Evolutionary conservation across 2,888 invertebrate species (phyloP), one percentile per base, ranked within the genome.

Genomic region (Alitta virens): DNA sequence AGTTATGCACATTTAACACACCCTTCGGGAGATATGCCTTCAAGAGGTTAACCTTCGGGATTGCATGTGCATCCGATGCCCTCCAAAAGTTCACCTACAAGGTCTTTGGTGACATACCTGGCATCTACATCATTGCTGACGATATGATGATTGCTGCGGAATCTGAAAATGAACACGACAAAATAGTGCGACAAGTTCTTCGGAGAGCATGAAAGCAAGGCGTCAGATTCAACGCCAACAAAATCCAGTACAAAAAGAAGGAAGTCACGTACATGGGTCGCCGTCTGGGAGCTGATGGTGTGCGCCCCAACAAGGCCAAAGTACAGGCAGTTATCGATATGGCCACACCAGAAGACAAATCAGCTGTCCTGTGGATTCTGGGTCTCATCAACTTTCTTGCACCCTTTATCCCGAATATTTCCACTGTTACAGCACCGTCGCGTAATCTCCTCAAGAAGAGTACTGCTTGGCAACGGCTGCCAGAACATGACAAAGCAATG

Each of bases 311-410:
- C 42, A 63, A 64, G 2, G 56, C 51, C 7, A 69, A 73, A 24
- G 55, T 68, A 2, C 24, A 56, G 9, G 68, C 71, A 14, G 60
- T 73, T 1, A 33, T 24, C 1, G 61, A 68, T 5, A 72, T 71
- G 71, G 67, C 68, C 16, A 57, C 50, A 24, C 69, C 70, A 40
- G 23, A 26, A 40, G 68, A 69, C 51, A 68, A 69, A 53, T 62
- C 68, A 50, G 69, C 67, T 3, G 57, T 69, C 0, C 24, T 68
- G 16, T 14, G 67, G 9, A 59, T 67, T 26, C 59, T 64, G 12
- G 68, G 70, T 18, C 60, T 62, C 24, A 51, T 66, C 2, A 67
- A 64, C 27, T 68, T 66, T 25, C 63, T 69, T 16, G 33, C 59
- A 2, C 55, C 50, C 25, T 67, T 68, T 52, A 9, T 65, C 3